Base-by-base conservation (phyloP, 1,140 invertebrate genomes). In the Cyclina sinensis region DNA sequence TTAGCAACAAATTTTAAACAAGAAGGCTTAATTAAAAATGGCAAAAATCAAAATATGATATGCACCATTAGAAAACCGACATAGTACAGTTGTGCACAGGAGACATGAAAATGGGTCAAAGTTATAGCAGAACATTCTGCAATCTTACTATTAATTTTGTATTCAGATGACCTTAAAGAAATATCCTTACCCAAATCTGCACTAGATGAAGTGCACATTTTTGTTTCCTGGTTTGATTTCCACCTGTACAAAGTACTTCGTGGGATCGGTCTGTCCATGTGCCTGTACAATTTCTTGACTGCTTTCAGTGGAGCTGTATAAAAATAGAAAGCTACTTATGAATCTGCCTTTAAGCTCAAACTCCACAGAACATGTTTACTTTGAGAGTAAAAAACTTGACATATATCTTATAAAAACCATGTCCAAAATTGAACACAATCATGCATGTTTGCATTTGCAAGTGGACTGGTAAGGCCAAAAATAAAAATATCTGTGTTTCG, bases 191-290 rank as follows among this genome's bases (percentile, higher is more conserved):
- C 57, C 57, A 62, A 62, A 62, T 62, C 57, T 62, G 57, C 57
- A 62, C 57, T 62, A 18, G 27, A 62, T 62, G 57, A 62, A 62
- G 57, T 62, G 27, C 57, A 62, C 57, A 62, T 43, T 30, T 70
- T 70, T 70, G 24, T 70, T 70, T 70, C 32, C 27, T 70, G 65
- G 65, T 30, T 70, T 70, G 65, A 43, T 70, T 70, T 70, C 65
- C 65, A 70, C 65, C 65, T 30, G 32, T 70, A 70, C 32, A 70
- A 30, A 35, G 65, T 70, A 70, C 65, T 27, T 70, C n/a, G 65
- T 21, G 65, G 65, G 65, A 70, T 70, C 32, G 65, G 65, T 35
- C n/a, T 35, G 32, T 35, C 65, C 65, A 70, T 70, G 65, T 27
- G 24, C 24, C 32, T 70, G 65, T 70, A 70, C 65, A 70, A 70